A percentile compares a stretch with the other conserved stretches of the same genome.
phyloP scores from a whole-genome alignment of 2,113 vertebrate genomes.

The Elgaria multicarinata region DNA sequence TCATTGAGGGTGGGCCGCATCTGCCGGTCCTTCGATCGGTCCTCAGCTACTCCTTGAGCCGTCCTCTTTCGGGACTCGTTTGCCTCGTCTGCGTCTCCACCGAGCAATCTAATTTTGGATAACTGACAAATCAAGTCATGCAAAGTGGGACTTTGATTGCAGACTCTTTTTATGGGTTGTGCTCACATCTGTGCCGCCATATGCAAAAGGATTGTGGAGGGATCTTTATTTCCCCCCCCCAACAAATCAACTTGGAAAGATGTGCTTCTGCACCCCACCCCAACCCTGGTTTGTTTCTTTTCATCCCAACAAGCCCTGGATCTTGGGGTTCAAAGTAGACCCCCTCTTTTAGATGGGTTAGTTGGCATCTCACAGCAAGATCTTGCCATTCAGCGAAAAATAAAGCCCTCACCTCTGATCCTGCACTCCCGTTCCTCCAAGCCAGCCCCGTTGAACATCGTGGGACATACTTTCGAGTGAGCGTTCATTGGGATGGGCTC shows the following conservation, averaged over 20 bases:
- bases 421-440: too few species aligned
- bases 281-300: not conserved
- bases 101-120: slow-evolving; percentile 29
- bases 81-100: not conserved
- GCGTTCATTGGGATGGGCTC: too few species aligned
- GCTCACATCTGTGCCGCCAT: slow-evolving; percentile 72
- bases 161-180: slow-evolving; percentile 73
- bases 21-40: not conserved
- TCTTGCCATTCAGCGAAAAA: too few species aligned
- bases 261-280: not conserved
- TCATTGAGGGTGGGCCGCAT: not conserved
- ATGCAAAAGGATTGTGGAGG: slow-evolving; percentile 55
- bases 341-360: too few species aligned
- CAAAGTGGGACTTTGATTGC: slow-evolving; percentile 74
- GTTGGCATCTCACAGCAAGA: too few species aligned
- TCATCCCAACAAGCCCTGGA: too few species aligned
- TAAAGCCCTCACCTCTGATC: too few species aligned
- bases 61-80: not conserved
- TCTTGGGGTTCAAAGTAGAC: too few species aligned
- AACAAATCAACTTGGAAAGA: slow-evolving; percentile 30
- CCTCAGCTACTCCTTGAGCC: not conserved
- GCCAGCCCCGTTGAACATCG: too few species aligned
- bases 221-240: not conserved
- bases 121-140: slow-evolving; percentile 65
- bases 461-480: too few species aligned